Conservation (phyloP, 2,888 invertebrate genomes). For the Noctua janthe region DNA sequence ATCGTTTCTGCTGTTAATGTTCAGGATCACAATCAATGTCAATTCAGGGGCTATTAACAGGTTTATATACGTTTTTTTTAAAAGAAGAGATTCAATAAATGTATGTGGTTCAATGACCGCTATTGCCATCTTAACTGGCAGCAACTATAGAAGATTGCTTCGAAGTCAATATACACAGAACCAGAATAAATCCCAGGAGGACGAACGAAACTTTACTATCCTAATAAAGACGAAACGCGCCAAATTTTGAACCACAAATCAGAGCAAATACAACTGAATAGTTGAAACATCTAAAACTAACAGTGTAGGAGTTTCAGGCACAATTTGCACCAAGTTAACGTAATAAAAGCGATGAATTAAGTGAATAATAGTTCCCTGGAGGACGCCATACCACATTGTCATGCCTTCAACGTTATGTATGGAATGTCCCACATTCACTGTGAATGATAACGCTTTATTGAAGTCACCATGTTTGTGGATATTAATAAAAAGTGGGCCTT, state of each 20-base stretch:
- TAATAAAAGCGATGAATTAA: conserved; percentile 61
- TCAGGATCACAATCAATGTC: no score
- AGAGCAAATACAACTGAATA: conserved; percentile 28
- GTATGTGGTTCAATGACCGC: no score
- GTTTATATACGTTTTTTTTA: no score
- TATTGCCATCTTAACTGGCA: no score
- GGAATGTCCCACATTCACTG: conserved; percentile 70
- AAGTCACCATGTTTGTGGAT: conserved; percentile 59
- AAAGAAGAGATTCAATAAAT: no score
- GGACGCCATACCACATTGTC: conserved; percentile 56
- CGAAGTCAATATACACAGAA: not conserved
- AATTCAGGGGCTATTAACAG: no score
- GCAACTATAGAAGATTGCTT: not conserved
- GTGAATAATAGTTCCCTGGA: conserved; percentile 63
- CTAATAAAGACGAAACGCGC: conserved; percentile 26
- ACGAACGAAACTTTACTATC: conserved; percentile 10
- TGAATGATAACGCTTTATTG: conserved; percentile 72
- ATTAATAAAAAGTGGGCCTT: conserved; percentile 62
- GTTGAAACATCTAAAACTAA: conserved; percentile 44
- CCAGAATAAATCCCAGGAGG: conserved; percentile 5
- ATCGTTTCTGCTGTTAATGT: no score
- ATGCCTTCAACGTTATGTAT: conserved; percentile 58
- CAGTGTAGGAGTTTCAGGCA: conserved; percentile 32
- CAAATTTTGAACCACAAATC: conserved; percentile 42
- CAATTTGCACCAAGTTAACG: conserved; percentile 41